Percentiles rank a stretch among this genome's conserved stretches.
Conservation (phyloP, 2,113 vertebrate species). For the Chaetorhynchus papuensis region DNA sequence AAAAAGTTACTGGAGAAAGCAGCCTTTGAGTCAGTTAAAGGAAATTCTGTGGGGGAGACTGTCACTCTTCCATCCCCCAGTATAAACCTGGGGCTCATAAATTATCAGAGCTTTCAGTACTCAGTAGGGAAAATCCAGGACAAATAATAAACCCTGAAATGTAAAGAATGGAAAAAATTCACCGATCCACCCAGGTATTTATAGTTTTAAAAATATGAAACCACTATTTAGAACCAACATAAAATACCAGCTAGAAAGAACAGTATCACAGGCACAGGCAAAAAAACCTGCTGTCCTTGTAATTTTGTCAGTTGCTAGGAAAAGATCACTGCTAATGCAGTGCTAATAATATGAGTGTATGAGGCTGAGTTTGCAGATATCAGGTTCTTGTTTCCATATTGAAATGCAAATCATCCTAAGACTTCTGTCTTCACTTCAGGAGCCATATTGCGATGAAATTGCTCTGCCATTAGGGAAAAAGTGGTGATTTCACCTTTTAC, state of each 20-base stretch:
- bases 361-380: background rate
- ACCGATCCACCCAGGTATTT: background rate
- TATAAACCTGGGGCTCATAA: background rate
- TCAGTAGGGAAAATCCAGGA: background rate
- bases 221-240: background rate
- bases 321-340: background rate
- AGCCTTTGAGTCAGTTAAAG: background rate
- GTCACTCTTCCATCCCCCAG: background rate
- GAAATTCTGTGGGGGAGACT: background rate
- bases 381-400: background rate
- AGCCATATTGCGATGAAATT: background rate
- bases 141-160: background rate
- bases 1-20: background rate
- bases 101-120: background rate
- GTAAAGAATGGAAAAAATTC: background rate
- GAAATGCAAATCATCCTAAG: background rate
- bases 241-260: background rate
- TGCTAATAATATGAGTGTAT: background rate
- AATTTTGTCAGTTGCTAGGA: conserved; percentile 11
- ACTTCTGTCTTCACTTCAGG: background rate
- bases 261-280: background rate
- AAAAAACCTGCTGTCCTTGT: background rate
- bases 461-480: background rate
- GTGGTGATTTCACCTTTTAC: background rate
- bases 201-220: background rate